Evolutionary conservation across 2,797 vertebrate species (phyloP), one percentile per base, ranked within the genome.

Genomic region (Danionella dracula): DNA sequence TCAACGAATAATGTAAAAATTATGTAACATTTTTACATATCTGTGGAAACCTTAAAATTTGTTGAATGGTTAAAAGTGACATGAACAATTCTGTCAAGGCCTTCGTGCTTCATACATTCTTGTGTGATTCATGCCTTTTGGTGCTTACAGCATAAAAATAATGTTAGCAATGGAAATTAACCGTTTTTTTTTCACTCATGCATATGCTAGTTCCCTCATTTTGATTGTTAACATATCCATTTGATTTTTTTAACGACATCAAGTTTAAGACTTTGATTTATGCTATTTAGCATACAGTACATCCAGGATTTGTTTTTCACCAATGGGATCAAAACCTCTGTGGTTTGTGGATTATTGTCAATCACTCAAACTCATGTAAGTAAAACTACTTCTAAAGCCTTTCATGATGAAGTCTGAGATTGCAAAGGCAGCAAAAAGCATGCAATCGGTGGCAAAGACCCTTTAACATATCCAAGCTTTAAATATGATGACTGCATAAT

Each of bases 331-430:
- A 56, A 44, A 67, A 23, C 63, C 35, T 67, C 50, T 29, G 50
- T 23, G 42, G 35, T 50, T 13, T 38, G 31, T 10, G 37, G 60
- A 72, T 67, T 62, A 62, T 67, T 66, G 44, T 62, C 44, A 67
- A 71, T 66, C 55, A 54, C 29, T 60, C 21, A 71, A 66, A 66
- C 19, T 59, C 69, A 71, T 48, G 37, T 61, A 48, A 45, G 50
- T 71, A 54, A 11, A 34, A 34, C 17, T 53, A 23, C 9, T 15
- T 54, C 49, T 34, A 15, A 63, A 64, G 49, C 37, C 49, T 32
- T 41, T 44, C 21, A 45, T 54, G 54, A 53, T 54, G 38, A 53
- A 21, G 50, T 29, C 16, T 10, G n/a, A 35, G 23, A 67, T 55
- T 45, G 64, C 58, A 38, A 49, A 38, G 51, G 50, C 41, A 62